Evolutionary conservation across 2,113 vertebrate species (phyloP).

Genomic region (Rhineura floridana): DNA sequence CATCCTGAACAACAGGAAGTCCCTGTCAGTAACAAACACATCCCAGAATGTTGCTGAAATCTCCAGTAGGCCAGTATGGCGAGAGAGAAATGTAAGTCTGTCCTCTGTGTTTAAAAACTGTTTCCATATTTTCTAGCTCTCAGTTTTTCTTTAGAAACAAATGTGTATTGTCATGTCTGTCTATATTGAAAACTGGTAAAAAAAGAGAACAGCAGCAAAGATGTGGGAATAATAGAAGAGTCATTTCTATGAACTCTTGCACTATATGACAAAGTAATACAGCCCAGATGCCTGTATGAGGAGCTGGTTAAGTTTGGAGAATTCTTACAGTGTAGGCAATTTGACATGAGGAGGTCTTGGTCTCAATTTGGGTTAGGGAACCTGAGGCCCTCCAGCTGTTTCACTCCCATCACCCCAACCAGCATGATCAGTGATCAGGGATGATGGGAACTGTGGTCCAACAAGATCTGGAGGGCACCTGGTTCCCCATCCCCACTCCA

Average conservation of each 20-base stretch:
- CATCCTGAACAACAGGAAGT: conserved; percentile 5
- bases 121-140: not conserved
- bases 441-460: no score
- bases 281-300: not conserved
- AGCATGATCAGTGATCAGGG: no score
- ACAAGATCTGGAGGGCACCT: not conserved
- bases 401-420: not conserved
- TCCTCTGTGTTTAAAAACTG: not conserved
- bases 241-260: not conserved
- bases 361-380: not conserved
- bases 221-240: not conserved
- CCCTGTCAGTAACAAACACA: not conserved
- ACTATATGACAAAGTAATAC: not conserved
- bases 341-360: not conserved
- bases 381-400: not conserved
- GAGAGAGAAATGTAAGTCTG: conserved; percentile 23
- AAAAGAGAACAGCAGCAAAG: not conserved
- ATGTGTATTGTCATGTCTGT: not conserved
- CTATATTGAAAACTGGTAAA: not conserved
- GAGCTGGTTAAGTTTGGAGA: not conserved
- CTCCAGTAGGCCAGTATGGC: conserved; percentile 9
- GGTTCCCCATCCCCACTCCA: not conserved
- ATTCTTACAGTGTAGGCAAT: not conserved
- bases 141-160: not conserved
- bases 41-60: conserved; percentile 17